Conservation (phyloP, 2,113 vertebrate species). For the Gyps fulvus region DNA sequence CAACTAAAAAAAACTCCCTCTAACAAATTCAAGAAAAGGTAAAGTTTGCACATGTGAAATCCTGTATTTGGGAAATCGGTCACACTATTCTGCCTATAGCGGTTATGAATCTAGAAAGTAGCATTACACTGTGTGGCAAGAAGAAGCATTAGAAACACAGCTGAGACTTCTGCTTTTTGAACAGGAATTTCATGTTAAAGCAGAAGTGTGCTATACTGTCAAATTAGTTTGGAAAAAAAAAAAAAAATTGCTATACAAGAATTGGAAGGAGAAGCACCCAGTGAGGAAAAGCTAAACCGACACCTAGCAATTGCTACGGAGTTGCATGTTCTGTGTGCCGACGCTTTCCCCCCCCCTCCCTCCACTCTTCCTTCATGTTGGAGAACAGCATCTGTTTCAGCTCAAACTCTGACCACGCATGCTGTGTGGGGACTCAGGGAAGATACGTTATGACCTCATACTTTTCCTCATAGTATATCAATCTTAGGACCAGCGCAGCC, state of each 20-base stretch:
- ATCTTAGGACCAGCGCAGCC: neutral
- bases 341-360: rapidly evolving
- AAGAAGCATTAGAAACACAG: neutral
- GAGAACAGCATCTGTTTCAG: conserved; percentile 15
- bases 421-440: neutral
- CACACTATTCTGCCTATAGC: neutral
- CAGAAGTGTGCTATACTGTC: neutral
- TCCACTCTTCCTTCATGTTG: neutral
- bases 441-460: neutral
- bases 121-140: neutral
- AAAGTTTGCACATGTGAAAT: neutral
- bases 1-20: neutral
- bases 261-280: neutral
- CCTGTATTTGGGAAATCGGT: rapidly evolving
- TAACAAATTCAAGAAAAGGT: neutral
- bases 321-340: rapidly evolving
- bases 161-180: neutral
- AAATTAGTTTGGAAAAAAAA: neutral
- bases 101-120: neutral
- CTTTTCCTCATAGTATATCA: neutral
- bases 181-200: neutral
- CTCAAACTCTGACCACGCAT: neutral
- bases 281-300: neutral
- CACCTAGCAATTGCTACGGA: neutral
- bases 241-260: neutral